A percentile compares a stretch with the other conserved stretches of the same genome.
These are phyloP conservation scores for Incurvaria masculella DNA, from an alignment of 2,888 invertebrate species.

Conservation along the genomic window DNA sequence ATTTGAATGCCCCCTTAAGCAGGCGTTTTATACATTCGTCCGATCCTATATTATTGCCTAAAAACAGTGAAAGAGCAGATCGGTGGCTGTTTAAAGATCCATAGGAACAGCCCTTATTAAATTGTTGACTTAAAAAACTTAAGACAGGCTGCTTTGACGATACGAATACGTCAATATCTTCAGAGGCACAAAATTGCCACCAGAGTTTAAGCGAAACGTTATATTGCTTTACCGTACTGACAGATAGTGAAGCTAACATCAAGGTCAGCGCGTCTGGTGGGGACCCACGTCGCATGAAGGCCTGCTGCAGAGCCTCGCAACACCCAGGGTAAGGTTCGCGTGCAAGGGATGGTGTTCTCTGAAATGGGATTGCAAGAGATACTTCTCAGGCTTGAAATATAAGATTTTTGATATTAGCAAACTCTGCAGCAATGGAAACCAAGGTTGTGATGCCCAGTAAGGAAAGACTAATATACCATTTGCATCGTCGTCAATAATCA, in stretches of 20 bases:
- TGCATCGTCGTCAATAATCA: constrained; percentile 1
- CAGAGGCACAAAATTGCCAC: too few species aligned
- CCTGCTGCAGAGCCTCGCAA: not conserved
- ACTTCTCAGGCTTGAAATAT: not conserved
- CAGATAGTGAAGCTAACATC: too few species aligned
- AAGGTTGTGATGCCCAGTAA: constrained; percentile 2
- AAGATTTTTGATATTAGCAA: constrained; percentile 1
- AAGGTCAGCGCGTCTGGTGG: not conserved
- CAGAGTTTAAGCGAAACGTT: too few species aligned
- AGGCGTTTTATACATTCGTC: constrained; percentile 7
- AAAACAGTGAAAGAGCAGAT: constrained; percentile 14
- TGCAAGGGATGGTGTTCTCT: not conserved
- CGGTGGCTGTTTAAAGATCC: constrained; percentile 13
- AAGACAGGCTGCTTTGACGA: not conserved
- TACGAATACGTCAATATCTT: too few species aligned
- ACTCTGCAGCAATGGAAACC: constrained; percentile 1
- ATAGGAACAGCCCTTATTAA: constrained; percentile 13
- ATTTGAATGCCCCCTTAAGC: constrained; percentile 8
- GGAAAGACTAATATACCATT: constrained; percentile 1
- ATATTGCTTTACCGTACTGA: too few species aligned
- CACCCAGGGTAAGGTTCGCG: not conserved
- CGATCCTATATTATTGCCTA: constrained; percentile 4
- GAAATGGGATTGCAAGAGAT: not conserved
- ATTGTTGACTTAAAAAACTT: constrained; percentile 10
- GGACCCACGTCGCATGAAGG: not conserved